phyloP scores from a whole-genome alignment of 1,140 invertebrate genomes.

The Drosophila tani region DNA sequence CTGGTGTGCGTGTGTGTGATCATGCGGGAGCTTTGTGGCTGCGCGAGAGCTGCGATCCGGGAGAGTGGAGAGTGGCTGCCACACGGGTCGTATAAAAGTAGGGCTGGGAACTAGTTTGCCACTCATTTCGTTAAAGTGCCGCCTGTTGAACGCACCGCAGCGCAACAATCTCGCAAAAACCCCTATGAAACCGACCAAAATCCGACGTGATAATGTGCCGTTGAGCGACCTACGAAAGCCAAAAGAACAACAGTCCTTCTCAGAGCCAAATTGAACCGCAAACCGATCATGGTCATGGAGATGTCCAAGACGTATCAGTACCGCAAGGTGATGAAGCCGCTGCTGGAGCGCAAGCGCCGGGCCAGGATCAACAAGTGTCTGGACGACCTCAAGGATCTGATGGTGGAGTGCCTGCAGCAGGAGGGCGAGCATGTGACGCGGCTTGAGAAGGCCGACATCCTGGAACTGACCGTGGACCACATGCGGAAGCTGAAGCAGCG shows the following conservation, averaged over 20 bases:
- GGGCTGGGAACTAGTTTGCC: constrained; percentile 77
- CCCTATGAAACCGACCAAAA: constrained; percentile 37
- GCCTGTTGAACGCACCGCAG: constrained; percentile 75
- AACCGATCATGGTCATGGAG: constrained; percentile 80
- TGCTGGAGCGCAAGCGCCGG: constrained; percentile 96
- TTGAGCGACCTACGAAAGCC: constrained; percentile 27
- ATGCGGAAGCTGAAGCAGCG: constrained; percentile 92
- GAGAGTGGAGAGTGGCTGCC: constrained; percentile 49
- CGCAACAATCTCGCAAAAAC: constrained; percentile 35
- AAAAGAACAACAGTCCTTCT: constrained; percentile 23
- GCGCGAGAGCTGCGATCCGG: constrained; percentile 24
- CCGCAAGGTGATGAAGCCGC: constrained; percentile 97
- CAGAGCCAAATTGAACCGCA: constrained; percentile 17
- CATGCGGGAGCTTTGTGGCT: constrained; percentile 68
- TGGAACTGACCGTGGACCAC: constrained; percentile 98
- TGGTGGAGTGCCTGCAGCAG: constrained; percentile 94
- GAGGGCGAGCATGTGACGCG: constrained; percentile 94
- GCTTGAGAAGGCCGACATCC: constrained; percentile 98
- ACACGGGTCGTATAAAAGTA: constrained; percentile 74
- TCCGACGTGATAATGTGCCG: constrained; percentile 65
- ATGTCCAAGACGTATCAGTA: constrained; percentile 95
- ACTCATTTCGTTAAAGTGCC: constrained; percentile 79
- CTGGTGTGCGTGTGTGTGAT: constrained; percentile 48
- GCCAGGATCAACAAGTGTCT: constrained; percentile 97
- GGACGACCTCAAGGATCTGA: constrained; percentile 96